A percentile compares a stretch with the other conserved stretches of the same genome.
Conservation (phyloP, 2,113 vertebrate species). For the Crypturellus undulatus region DNA sequence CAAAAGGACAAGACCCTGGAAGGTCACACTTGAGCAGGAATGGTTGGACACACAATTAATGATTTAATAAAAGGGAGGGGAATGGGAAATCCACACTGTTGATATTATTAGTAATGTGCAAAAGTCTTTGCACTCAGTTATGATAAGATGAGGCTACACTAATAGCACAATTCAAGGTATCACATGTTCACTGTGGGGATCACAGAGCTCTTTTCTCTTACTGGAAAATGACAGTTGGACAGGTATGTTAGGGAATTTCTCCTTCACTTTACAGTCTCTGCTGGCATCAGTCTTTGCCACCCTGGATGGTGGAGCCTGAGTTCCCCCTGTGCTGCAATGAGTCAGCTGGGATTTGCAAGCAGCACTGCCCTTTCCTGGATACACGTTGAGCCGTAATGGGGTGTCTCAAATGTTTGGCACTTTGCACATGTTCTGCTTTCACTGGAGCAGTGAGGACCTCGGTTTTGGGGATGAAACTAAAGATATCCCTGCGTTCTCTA, state of each 20-base stretch:
- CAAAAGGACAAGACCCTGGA: not conserved
- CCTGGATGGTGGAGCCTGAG: not conserved
- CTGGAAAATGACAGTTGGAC: not conserved
- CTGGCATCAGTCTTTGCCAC: not conserved
- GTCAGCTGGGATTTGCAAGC: not conserved
- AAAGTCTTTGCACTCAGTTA: not conserved
- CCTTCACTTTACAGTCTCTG: not conserved
- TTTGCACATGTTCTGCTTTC: not conserved
- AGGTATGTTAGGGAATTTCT: not conserved
- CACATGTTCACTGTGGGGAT: too few species aligned
- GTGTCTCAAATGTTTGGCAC: not conserved
- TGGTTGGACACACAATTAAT: not conserved
- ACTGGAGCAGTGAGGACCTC: not conserved
- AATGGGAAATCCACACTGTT: not conserved
- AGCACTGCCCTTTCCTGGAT: not conserved
- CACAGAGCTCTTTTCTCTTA: not conserved
- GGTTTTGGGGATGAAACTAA: not conserved
- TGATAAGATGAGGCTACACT: too few species aligned
- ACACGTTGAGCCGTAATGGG: not conserved
- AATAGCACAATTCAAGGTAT: not conserved
- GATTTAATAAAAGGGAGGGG: not conserved
- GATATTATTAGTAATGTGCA: not conserved
- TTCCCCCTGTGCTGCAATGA: accelerated
- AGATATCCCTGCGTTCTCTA: not conserved
- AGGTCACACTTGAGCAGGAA: not conserved